Base-by-base conservation (phyloP, 2,888 invertebrate species). In the Acleris cristana region DNA sequence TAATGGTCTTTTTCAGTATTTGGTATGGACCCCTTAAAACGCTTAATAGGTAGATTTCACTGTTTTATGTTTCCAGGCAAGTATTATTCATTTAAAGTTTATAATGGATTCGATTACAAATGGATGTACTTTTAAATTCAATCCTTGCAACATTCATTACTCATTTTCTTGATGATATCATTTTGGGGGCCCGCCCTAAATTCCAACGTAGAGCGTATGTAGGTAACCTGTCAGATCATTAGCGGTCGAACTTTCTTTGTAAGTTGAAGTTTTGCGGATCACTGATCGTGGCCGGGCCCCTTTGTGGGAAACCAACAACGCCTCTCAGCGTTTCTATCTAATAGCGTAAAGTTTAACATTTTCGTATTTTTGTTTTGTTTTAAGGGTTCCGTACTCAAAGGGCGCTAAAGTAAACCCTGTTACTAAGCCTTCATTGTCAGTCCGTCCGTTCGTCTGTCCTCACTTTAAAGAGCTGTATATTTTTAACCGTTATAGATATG, bases 191-290 rank as follows among this genome's bases (percentile, higher is more conserved):
- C 44, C 40, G 53, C 30, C 64, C 52, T 58, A 64, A 64, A 53
- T 64, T 58, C 16, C 56, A 44, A 44, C n/a, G 45, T 34, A 53
- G 26, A 56, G n/a, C 26, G 23, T 58, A 53, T 64, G 52, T 16
- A 53, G 58, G 52, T 16, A 21, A 53, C 58, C 26, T 49, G 23
- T 54, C 48, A n/a, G 49, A 23, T 19, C 44, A 55, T 60, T 65
- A 61, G 26, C 44, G 49, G 60, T 49, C 54, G 16, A 48, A 40
- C 21, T 44, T 61, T 65, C 26, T 49, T 49, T 56, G 48, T 49
- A 63, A 49, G 48, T 60, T 16, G 45, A n/a, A n/a, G 45, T 59
- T 16, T 40, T 65, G 55, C 49, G 48, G 34, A 49, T 48, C 48
- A 18, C n/a, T 21, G 48, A 59, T 52, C 8, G 64, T 45, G 16